Conservation (phyloP, 2,797 vertebrate genomes). For the Anomalospiza imberbis region DNA sequence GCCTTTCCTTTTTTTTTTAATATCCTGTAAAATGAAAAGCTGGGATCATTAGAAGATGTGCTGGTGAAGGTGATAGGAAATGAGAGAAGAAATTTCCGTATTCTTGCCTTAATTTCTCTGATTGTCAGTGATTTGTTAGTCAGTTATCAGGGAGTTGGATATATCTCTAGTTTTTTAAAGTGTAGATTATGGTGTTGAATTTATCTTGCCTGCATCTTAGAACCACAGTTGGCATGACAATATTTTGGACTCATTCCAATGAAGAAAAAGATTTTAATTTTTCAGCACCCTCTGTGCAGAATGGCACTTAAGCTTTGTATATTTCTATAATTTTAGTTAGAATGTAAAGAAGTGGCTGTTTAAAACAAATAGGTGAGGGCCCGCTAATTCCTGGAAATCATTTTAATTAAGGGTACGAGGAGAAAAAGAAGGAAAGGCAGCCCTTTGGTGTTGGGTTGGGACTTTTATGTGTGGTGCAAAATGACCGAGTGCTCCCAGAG, state of each 20-base stretch:
- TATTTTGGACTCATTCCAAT: background rate
- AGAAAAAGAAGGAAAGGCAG: background rate
- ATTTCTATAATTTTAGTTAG: background rate
- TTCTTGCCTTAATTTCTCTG: background rate
- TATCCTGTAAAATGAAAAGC: slow-evolving; percentile 25
- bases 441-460: background rate
- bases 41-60: background rate
- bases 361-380: background rate
- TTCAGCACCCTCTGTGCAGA: background rate
- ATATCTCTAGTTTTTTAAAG: background rate
- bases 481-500: accelerated
- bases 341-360: background rate
- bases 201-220: background rate
- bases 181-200: background rate
- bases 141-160: background rate
- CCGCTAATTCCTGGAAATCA: background rate
- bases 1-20: slow-evolving; percentile 10
- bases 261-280: background rate
- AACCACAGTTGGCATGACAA: background rate
- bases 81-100: background rate
- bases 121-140: slow-evolving; percentile 32
- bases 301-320: background rate
- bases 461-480: background rate
- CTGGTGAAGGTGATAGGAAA: slow-evolving; percentile 21
- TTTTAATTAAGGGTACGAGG: background rate